These are phyloP conservation scores for Drosophila siamana DNA, from an alignment of 2,888 invertebrate species.

Conservation along the genomic window DNA sequence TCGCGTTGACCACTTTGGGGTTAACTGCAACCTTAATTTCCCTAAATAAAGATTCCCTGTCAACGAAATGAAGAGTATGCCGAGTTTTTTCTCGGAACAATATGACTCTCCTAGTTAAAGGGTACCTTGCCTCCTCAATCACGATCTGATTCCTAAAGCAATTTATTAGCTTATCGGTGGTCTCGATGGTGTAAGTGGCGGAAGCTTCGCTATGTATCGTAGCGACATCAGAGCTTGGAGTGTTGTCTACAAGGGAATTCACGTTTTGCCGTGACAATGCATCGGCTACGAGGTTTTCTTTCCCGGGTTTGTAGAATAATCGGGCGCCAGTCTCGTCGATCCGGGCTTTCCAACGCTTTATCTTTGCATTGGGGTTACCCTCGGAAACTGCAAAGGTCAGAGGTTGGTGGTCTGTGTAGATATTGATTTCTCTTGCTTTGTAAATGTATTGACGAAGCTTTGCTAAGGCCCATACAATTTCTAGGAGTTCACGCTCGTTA, in stretches of 20 bases:
- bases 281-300: too few relatives aligned
- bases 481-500: too few relatives aligned
- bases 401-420: constrained; percentile 1
- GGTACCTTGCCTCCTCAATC: not conserved
- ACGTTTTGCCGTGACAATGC: too few relatives aligned
- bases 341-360: constrained; percentile 9
- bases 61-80: too few relatives aligned
- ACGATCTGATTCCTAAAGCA: constrained; percentile 10
- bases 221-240: too few relatives aligned
- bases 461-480: constrained; percentile 1
- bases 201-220: too few relatives aligned
- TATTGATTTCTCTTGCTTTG: not conserved
- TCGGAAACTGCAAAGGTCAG: constrained; percentile 6
- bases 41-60: too few relatives aligned
- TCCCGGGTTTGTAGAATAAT: too few relatives aligned
- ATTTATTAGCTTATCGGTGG: not conserved
- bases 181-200: not conserved
- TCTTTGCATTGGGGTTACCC: constrained; percentile 5
- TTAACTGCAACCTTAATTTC: too few relatives aligned
- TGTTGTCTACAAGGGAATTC: too few relatives aligned
- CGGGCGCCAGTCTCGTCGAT: not conserved
- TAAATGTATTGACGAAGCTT: not conserved
- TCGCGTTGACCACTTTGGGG: too few relatives aligned
- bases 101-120: not conserved
- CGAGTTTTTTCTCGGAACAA: too few relatives aligned